Base-by-base conservation (phyloP, 2,888 invertebrate genomes). In the Luperina nickerlii region DNA sequence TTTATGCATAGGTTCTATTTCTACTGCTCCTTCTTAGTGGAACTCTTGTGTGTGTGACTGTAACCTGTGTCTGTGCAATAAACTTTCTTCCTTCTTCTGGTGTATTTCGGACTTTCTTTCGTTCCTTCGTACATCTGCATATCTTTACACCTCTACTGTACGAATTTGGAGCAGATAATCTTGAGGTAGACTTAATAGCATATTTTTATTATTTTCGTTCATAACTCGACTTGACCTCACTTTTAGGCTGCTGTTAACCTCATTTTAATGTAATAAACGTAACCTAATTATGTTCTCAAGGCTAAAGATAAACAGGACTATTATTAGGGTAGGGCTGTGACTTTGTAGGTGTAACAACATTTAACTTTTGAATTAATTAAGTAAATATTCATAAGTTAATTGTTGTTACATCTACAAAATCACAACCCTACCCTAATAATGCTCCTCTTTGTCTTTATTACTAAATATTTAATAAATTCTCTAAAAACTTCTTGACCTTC, bases 271-370 rank as follows among this genome's bases (percentile, higher is more conserved):
- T n/a, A 51, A 82, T 82, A 60, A 51, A 48, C 5, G 24, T 83
- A 82, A 76, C 60, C 66, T 80, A 83, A 83, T 80, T 80, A 67
- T 60, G 18, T 38, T 45, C 11, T 76, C 83, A 80, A 80, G 79
- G 79, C 6, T 9, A 54, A 60, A n/a, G 6, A 20, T 6, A 62
- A 60, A 76, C 8, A 20, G 32, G 20, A 13, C 5, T 66, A 45
- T 27, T 66, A 60, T 38, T 13, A 60, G n/a, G 82, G 48, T 24
- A 32, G 57, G 48, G 42, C n/a, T 74, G 2, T 57, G 13, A 57
- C 60, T 48, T 51, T 66, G 27, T 65, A n/a, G 54, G 65, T 57
- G 48, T 65, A 20, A 72, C n/a, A 20, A 60, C 48, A 67, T 24
- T 67, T 15, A 3, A 79, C 42, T 73, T 27, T 51, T 51, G 42